Percentiles rank a stretch among this genome's conserved stretches.
phyloP scores from a whole-genome alignment of 1,140 invertebrate species.

The Trichonephila inaurata region DNA sequence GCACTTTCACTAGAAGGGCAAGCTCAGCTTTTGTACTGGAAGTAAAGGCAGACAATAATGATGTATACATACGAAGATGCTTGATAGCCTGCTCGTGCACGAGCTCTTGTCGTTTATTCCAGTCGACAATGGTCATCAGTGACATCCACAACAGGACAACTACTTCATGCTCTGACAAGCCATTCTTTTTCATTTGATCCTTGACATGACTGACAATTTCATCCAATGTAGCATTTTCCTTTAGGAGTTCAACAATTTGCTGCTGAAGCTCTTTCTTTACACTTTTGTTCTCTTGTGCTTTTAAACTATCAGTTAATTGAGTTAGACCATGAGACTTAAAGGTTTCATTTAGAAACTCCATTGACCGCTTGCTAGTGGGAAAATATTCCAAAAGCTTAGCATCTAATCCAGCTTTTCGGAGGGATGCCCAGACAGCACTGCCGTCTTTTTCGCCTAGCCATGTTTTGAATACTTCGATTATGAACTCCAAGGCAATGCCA shows the following conservation, averaged over 20 bases:
- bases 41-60: constrained; percentile 92
- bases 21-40: constrained; percentile 90
- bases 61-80: constrained; percentile 91
- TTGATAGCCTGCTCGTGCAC: constrained; percentile 96
- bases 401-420: constrained; percentile 94
- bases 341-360: constrained; percentile 74
- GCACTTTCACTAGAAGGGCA: constrained; percentile 92
- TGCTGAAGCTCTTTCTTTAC: constrained; percentile 90
- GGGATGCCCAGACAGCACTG: constrained; percentile 89
- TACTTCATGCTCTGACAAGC: constrained; percentile 93
- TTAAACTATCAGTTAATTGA: constrained; percentile 78
- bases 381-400: constrained; percentile 81
- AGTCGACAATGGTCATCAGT: constrained; percentile 96
- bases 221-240: constrained; percentile 89
- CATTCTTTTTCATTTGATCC: constrained; percentile 90
- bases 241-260: constrained; percentile 89
- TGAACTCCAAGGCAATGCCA: constrained; percentile 93
- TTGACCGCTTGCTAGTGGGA: constrained; percentile 77
- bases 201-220: constrained; percentile 89
- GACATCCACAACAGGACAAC: constrained; percentile 91
- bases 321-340: constrained; percentile 77
- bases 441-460: constrained; percentile 96
- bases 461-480: constrained; percentile 93
- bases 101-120: constrained; percentile 99
- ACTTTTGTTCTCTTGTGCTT: constrained; percentile 87